These are phyloP conservation scores for Ceratosolen solmsi DNA, from an alignment of 1,140 invertebrate genomes.

Conservation along the genomic window DNA sequence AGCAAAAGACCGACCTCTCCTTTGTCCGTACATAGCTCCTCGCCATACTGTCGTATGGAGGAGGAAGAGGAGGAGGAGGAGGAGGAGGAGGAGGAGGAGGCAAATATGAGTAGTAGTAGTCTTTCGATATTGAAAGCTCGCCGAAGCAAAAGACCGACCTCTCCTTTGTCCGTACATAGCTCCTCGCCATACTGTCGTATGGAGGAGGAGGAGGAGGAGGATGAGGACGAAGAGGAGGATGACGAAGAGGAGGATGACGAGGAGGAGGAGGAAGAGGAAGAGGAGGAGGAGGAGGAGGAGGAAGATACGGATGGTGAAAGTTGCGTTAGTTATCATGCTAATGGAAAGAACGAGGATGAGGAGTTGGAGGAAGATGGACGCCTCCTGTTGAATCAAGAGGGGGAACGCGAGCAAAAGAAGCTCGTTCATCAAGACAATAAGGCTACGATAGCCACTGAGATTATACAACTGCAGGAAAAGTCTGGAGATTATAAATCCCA, in stretches of 20 bases:
- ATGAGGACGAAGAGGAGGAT: slow-evolving; percentile 54
- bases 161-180: slow-evolving; percentile 62
- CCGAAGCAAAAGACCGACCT: slow-evolving; percentile 59
- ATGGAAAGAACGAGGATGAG: slow-evolving; percentile 54
- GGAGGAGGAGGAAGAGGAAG: slow-evolving; percentile 47
- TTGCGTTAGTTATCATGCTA: neutral
- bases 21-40: slow-evolving; percentile 62
- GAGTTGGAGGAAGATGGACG: slow-evolving; percentile 51
- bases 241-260: slow-evolving; percentile 50
- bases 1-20: slow-evolving; percentile 62
- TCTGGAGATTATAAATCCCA: slow-evolving; percentile 41
- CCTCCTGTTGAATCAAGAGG: neutral
- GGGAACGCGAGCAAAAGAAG: slow-evolving; percentile 54
- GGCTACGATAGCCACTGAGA: slow-evolving; percentile 16
- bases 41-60: slow-evolving; percentile 55
- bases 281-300: slow-evolving; percentile 54
- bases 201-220: slow-evolving; percentile 49
- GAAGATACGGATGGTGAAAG: slow-evolving; percentile 15
- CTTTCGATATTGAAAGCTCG: slow-evolving; percentile 62
- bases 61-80: slow-evolving; percentile 47
- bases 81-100: slow-evolving; percentile 54
- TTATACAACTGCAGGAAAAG: slow-evolving; percentile 27
- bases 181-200: slow-evolving; percentile 58
- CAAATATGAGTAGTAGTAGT: too few relatives aligned
- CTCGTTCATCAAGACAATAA: slow-evolving; percentile 40